Evolutionary conservation across 2,113 vertebrate species (phyloP).

Genomic region (Leucopsar rothschildi): DNA sequence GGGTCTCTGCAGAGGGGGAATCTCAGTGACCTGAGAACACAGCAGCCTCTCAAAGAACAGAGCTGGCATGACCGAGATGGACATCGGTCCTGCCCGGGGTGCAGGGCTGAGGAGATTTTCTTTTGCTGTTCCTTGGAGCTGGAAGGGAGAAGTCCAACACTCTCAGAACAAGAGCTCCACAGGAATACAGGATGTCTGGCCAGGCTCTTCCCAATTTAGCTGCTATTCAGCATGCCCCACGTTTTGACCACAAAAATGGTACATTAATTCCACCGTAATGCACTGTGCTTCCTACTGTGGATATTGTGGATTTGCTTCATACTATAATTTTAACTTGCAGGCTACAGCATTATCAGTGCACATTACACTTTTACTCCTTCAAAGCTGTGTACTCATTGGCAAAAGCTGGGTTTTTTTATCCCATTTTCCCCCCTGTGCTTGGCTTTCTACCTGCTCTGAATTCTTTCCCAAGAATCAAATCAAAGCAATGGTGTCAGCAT

Average conservation of each 20-base stretch:
- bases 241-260: neutral
- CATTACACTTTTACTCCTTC: neutral
- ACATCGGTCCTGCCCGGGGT: neutral
- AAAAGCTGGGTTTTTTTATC: neutral
- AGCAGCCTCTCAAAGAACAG: neutral
- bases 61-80: fast-evolving
- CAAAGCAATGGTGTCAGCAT: neutral
- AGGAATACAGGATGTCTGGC: neutral
- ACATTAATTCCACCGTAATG: neutral
- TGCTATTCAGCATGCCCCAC: neutral
- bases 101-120: neutral
- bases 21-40: neutral
- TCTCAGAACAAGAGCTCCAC: neutral
- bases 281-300: neutral
- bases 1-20: neutral
- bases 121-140: neutral
- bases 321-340: neutral
- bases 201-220: neutral
- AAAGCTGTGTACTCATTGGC: fast-evolving
- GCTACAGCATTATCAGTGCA: neutral
- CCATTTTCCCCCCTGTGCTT: neutral
- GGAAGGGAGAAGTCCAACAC: neutral
- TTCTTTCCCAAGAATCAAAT: neutral
- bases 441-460: neutral
- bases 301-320: neutral